These are phyloP conservation scores for Ostrea edulis DNA, from an alignment of 1,140 invertebrate genomes.

Conservation along the genomic window DNA sequence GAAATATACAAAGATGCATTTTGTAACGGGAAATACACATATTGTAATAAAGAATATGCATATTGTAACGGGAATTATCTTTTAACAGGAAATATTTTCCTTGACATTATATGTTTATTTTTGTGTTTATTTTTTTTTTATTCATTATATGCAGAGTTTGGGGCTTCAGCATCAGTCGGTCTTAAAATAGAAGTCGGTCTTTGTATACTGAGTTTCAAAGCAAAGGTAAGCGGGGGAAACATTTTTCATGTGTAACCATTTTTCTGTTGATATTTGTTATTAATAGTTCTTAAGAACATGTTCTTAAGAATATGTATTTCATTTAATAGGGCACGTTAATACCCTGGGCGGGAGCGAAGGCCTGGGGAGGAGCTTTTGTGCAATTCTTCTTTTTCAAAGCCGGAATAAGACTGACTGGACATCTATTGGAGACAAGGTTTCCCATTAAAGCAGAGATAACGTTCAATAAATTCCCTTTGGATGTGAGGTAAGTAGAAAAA, in stretches of 20 bases:
- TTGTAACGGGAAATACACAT: no score
- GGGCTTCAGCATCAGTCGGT: slow-evolving; percentile 49
- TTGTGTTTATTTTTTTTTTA: no score
- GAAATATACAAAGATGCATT: no score
- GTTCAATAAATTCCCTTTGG: slow-evolving; percentile 56
- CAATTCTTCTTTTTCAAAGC: slow-evolving; percentile 48
- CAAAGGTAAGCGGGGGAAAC: slow-evolving; percentile 49
- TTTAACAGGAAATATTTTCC: no score
- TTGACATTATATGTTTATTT: no score
- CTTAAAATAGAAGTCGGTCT: slow-evolving; percentile 43
- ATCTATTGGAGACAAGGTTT: slow-evolving; percentile 57
- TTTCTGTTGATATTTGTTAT: no score
- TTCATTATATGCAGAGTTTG: slow-evolving; percentile 45
- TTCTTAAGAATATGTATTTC: not conserved
- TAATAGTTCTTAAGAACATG: not conserved
- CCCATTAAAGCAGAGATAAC: slow-evolving; percentile 49
- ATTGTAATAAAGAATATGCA: no score
- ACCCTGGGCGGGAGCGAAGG: slow-evolving; percentile 50
- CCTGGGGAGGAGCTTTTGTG: slow-evolving; percentile 48
- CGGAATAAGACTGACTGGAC: slow-evolving; percentile 53
- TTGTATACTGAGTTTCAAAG: slow-evolving; percentile 57
- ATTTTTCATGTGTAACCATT: not conserved
- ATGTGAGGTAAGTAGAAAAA: not conserved
- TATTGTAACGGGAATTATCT: no score
- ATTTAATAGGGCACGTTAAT: slow-evolving; percentile 46